phyloP scores from a whole-genome alignment of 30 jellyfish, hydroid and myxozoan species.

The Aurelia aurita region DNA sequence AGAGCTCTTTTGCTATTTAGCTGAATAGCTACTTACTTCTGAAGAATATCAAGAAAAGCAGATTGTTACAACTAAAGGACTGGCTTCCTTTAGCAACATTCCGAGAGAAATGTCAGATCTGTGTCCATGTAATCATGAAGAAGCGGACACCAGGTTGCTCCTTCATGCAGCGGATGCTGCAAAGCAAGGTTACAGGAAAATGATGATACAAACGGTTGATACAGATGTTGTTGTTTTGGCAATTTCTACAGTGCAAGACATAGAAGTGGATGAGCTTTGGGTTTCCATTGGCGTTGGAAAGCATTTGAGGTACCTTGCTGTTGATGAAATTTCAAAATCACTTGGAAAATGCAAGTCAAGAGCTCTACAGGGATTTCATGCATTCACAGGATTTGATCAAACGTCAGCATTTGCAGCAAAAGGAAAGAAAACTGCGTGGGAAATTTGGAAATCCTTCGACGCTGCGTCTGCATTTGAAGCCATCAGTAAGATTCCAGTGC shows the following conservation, averaged over 20 bases:
- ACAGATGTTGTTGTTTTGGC: conserved; percentile 50
- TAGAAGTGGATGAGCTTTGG: conserved; percentile 23
- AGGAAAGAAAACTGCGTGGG: no score
- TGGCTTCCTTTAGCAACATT: conserved; percentile 1
- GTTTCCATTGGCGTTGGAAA: conserved; percentile 13
- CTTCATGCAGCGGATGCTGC: conserved; percentile 34
- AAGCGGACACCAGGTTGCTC: conserved; percentile 59
- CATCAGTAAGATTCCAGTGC: no score
- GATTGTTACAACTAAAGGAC: conserved; percentile 25
- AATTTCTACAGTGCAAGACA: conserved; percentile 15
- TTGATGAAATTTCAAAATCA: conserved; percentile 11
- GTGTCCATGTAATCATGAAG: conserved; percentile 46
- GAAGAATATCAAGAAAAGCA: conserved; percentile 8
- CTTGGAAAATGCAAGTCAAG: conserved; percentile 30
- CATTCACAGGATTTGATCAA: no score
- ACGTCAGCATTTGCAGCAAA: conserved; percentile 23
- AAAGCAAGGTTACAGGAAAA: conserved; percentile 39
- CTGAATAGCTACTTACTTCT: not conserved
- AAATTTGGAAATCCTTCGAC: no score
- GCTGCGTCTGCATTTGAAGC: no score
- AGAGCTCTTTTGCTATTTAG: not conserved
- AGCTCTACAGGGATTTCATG: conserved; percentile 6
- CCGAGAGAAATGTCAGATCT: conserved; percentile 7
- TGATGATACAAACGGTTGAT: conserved; percentile 49
- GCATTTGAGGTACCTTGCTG: no score